These are phyloP conservation scores for Baccha elongata DNA, from an alignment of 2,888 invertebrate genomes.

Conservation along the genomic window DNA sequence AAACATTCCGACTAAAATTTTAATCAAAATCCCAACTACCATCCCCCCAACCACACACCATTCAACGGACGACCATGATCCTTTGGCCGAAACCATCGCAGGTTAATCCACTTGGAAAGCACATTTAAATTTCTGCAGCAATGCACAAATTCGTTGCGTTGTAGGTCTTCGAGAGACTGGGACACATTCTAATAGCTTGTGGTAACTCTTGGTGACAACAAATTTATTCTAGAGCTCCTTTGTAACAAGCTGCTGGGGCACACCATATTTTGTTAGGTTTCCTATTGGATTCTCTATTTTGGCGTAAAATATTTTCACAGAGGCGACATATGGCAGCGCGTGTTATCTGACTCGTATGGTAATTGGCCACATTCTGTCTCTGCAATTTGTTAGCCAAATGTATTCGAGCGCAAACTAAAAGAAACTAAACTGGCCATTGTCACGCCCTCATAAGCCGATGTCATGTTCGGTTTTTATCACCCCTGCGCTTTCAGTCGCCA, in stretches of 20 bases:
- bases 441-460: conserved; percentile 70
- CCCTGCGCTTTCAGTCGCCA: conserved; percentile 13
- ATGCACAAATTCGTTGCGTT: conserved; percentile 47
- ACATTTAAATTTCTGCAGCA: conserved; percentile 55
- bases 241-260: neutral
- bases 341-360: conserved; percentile 59
- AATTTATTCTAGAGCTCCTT: conserved; percentile 6
- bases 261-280: conserved; percentile 63
- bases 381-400: conserved; percentile 52
- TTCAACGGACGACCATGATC: conserved; percentile 62
- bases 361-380: conserved; percentile 67
- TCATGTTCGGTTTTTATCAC: conserved; percentile 56
- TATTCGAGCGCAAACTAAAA: conserved; percentile 51
- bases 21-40: conserved; percentile 39
- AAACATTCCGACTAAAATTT: conserved; percentile 30
- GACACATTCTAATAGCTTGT: conserved; percentile 35
- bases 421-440: conserved; percentile 65
- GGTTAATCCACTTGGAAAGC: conserved; percentile 68
- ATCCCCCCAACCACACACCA: neutral
- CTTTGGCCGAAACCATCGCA: conserved; percentile 56
- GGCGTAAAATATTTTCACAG: conserved; percentile 10
- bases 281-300: conserved; percentile 37
- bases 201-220: conserved; percentile 29
- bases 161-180: conserved; percentile 62
- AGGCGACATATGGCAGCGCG: conserved; percentile 52